Percentiles rank a stretch among this genome's conserved stretches.
These are phyloP conservation scores for human DNA, from an alignment of 2,113 vertebrate species.

Conservation along the genomic window DNA sequence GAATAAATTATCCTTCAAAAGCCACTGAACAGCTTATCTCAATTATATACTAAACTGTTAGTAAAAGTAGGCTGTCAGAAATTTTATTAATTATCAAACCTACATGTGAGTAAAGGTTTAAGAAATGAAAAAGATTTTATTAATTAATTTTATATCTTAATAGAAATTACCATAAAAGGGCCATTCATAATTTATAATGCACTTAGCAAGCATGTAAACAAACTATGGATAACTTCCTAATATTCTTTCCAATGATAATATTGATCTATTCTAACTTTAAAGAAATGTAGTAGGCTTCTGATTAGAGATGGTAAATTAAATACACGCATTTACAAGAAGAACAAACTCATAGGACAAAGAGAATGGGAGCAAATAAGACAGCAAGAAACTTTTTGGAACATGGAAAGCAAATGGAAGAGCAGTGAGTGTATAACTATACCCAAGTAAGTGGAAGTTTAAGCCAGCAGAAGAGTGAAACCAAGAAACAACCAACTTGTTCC, in stretches of 20 bases:
- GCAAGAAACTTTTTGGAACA: background rate
- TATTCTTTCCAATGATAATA: conserved; percentile 20
- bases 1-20: conserved; percentile 62
- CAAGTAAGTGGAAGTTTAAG: background rate
- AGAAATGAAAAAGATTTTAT: too few relatives aligned
- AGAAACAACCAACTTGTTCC: background rate
- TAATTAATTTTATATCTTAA: background rate
- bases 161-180: background rate
- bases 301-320: background rate
- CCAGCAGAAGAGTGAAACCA: background rate
- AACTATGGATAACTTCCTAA: background rate
- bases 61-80: background rate
- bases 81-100: background rate
- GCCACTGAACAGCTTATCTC: background rate
- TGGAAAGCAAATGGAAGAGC: background rate
- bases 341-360: background rate
- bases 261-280: background rate
- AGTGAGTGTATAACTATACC: background rate
- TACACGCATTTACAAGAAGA: background rate
- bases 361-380: background rate
- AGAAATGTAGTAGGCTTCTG: background rate
- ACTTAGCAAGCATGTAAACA: conserved; percentile 20
- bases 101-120: too few relatives aligned
- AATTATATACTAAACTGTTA: background rate
- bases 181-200: background rate